phyloP scores from a whole-genome alignment of 2,888 invertebrate genomes.

The Podabrus alpinus region DNA sequence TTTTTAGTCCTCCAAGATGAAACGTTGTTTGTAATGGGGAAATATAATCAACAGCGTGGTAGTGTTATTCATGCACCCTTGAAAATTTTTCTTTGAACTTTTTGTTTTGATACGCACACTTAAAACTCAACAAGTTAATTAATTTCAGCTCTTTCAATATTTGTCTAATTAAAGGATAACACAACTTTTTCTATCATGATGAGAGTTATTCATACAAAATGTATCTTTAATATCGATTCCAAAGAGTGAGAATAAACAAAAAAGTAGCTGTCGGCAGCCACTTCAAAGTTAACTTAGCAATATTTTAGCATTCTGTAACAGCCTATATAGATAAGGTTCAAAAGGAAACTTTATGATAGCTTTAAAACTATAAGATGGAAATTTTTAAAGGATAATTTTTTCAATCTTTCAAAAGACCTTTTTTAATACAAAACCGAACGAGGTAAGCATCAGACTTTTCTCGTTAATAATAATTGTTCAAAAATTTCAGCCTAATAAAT shows the following conservation, averaged over 20 bases:
- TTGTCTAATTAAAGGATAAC: background rate
- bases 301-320: conserved; percentile 21
- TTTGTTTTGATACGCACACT: background rate
- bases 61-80: background rate
- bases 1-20: background rate
- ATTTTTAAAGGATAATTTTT: conserved; percentile 5
- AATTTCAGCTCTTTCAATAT: background rate
- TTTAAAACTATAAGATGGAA: conserved; percentile 15
- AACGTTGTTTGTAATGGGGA: background rate
- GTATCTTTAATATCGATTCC: background rate
- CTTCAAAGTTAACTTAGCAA: conserved; percentile 16
- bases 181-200: background rate
- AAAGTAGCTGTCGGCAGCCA: background rate
- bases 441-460: background rate
- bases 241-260: background rate
- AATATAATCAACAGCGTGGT: background rate
- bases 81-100: background rate
- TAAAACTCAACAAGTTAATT: background rate
- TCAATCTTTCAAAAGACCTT: background rate
- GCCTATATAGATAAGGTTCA: conserved; percentile 15
- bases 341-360: conserved; percentile 15
- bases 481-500: background rate
- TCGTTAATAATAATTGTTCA: background rate
- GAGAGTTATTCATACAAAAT: background rate
- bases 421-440: background rate